Percentiles rank a stretch among this genome's conserved stretches.
Evolutionary conservation across 64 coral and sea anemone species (phyloP).

Genomic region (Montipora sp.): DNA sequence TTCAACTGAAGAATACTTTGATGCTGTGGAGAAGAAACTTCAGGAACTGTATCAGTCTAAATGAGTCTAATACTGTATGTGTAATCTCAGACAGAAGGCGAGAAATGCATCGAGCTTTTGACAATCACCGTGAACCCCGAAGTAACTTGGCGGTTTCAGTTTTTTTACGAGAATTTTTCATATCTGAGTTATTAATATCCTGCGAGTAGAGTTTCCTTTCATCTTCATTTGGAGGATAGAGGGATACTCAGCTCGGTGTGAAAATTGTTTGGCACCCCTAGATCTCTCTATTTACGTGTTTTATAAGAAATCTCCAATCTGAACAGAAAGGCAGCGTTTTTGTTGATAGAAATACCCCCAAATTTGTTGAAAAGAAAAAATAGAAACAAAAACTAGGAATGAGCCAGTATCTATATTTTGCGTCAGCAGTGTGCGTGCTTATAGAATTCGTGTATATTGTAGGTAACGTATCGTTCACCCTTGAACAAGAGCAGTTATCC

Average conservation of each 20-base stretch:
- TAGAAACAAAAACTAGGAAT: too few relatives aligned
- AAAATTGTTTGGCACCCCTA: too few relatives aligned
- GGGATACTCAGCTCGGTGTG: background rate
- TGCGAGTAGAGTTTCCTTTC: background rate
- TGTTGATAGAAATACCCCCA: too few relatives aligned
- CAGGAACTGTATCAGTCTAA: conserved; percentile 14
- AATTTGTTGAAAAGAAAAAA: too few relatives aligned
- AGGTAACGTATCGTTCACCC: background rate
- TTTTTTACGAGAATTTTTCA: background rate
- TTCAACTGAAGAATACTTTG: conserved; percentile 85
- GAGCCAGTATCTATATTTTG: background rate
- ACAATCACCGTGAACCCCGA: background rate
- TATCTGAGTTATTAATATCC: background rate
- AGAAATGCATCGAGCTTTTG: background rate
- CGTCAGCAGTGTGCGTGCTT: background rate
- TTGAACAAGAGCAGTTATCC: background rate
- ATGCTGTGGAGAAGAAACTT: conserved; percentile 69
- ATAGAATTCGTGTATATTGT: too few relatives aligned
- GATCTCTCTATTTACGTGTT: too few relatives aligned
- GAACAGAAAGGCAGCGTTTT: too few relatives aligned
- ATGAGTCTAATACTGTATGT: background rate
- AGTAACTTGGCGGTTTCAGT: background rate
- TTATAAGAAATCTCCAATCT: too few relatives aligned
- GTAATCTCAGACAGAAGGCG: too few relatives aligned
- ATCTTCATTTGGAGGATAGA: background rate